Conservation (phyloP, 2,888 invertebrate species). For the Osmoderma eremita region DNA sequence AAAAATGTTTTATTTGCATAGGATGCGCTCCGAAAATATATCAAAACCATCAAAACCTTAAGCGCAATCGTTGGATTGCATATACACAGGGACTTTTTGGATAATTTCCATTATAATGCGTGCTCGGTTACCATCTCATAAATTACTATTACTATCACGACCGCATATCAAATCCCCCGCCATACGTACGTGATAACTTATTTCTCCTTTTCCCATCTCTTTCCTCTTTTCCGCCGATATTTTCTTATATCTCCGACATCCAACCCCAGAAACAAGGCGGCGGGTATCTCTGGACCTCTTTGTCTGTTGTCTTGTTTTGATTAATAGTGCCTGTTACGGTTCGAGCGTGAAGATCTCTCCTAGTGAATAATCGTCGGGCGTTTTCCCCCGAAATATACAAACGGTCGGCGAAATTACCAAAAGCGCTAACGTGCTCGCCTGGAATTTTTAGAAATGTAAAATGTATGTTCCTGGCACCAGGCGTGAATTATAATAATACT, state of each 20-base stretch:
- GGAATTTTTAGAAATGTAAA: no score
- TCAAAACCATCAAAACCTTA: slow-evolving; percentile 4
- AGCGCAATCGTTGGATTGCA: slow-evolving; percentile 34
- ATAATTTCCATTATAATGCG: slow-evolving; percentile 42
- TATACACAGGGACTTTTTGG: slow-evolving; percentile 31
- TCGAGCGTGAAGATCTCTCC: slow-evolving; percentile 22
- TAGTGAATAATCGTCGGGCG: slow-evolving; percentile 22
- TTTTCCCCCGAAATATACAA: slow-evolving; percentile 5
- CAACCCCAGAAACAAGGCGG: slow-evolving; percentile 6
- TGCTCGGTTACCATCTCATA: slow-evolving; percentile 36
- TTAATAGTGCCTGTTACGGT: slow-evolving; percentile 24
- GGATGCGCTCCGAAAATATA: slow-evolving; percentile 3
- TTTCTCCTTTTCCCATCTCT: slow-evolving; percentile 21
- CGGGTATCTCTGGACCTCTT: background rate
- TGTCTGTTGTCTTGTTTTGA: slow-evolving; percentile 20
- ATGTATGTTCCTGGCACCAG: no score
- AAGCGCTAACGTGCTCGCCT: background rate
- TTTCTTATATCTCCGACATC: slow-evolving; percentile 23
- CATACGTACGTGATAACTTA: slow-evolving; percentile 40
- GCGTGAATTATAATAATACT: no score
- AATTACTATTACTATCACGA: slow-evolving; percentile 39
- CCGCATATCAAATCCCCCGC: slow-evolving; percentile 37
- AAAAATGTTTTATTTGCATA: no score
- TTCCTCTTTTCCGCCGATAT: slow-evolving; percentile 12
- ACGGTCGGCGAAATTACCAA: background rate